phyloP scores from a whole-genome alignment of 53 echinoderm and acorn worm genomes.

The Astropecten irregularis region DNA sequence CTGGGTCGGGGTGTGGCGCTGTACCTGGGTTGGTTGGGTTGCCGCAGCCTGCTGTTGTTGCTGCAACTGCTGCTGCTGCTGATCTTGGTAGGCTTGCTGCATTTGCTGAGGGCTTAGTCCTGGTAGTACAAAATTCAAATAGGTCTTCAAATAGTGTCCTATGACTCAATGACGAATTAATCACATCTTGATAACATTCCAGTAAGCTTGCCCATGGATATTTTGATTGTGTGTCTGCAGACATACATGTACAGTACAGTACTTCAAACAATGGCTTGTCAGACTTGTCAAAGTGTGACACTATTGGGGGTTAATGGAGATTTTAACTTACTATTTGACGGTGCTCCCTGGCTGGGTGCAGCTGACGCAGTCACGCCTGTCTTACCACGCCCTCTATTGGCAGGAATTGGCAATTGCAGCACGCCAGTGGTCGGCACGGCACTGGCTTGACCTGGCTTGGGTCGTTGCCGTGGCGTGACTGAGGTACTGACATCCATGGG shows the following conservation, averaged over 20 bases:
- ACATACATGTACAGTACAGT: too few species aligned
- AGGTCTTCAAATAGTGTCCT: too few species aligned
- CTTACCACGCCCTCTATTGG: conserved; percentile 18
- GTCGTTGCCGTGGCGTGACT: conserved; percentile 89
- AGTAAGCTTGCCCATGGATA: too few species aligned
- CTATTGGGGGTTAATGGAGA: too few species aligned
- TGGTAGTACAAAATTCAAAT: conserved; percentile 11
- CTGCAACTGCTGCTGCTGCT: conserved; percentile 41
- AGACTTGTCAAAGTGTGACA: too few species aligned
- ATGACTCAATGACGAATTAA: too few species aligned
- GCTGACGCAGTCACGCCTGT: conserved; percentile 10
- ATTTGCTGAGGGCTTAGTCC: conserved; percentile 78
- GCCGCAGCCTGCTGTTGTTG: conserved; percentile 46
- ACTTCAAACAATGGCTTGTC: too few species aligned
- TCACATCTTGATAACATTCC: too few species aligned
- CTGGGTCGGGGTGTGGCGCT: conserved; percentile 46
- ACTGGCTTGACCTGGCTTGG: conserved; percentile 77
- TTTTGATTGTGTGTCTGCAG: too few species aligned
- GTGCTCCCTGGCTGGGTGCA: conserved; percentile 38
- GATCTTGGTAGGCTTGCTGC: conserved; percentile 49
- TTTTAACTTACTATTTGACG: conserved; percentile 62
- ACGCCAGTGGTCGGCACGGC: conserved; percentile 11
- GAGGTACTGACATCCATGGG: conserved; percentile 94
- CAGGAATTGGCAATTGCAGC: conserved; percentile 41
- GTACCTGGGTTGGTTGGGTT: conserved; percentile 46